These are phyloP conservation scores for Aspidiotus rigidus DNA, from an alignment of 2,888 invertebrate species.

Conservation along the genomic window DNA sequence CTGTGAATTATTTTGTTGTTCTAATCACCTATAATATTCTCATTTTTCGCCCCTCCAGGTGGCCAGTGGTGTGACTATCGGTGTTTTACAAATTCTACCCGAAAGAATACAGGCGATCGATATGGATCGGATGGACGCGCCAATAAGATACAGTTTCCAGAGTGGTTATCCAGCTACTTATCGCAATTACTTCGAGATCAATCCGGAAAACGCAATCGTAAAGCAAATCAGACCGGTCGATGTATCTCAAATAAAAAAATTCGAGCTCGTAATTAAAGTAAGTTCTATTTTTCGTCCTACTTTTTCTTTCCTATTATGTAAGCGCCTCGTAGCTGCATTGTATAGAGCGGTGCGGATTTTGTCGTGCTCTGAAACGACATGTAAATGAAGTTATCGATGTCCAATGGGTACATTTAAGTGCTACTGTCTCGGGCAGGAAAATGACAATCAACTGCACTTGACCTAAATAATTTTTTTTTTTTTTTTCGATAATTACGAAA, in stretches of 20 bases:
- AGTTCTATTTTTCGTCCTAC: conserved; percentile 31
- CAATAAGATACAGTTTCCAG: conserved; percentile 70
- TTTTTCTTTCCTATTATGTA: too few species aligned
- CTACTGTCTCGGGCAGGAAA: too few species aligned
- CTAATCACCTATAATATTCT: neutral
- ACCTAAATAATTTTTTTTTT: too few species aligned
- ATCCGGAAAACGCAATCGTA: conserved; percentile 67
- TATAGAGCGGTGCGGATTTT: too few species aligned
- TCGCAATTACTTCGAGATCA: conserved; percentile 71
- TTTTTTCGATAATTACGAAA: too few species aligned
- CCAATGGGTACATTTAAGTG: too few species aligned
- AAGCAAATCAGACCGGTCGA: conserved; percentile 73
- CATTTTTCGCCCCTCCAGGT: conserved; percentile 49
- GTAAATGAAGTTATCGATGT: too few species aligned
- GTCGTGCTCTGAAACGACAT: too few species aligned
- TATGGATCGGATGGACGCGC: conserved; percentile 76
- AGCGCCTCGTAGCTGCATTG: too few species aligned
- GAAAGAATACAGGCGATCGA: conserved; percentile 85
- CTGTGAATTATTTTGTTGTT: neutral
- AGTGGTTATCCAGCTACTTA: conserved; percentile 70
- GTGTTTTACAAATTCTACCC: conserved; percentile 70
- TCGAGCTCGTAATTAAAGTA: conserved; percentile 72
- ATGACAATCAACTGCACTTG: too few species aligned
- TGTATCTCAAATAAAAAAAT: conserved; percentile 64
- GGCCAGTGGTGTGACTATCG: conserved; percentile 70